Base-by-base conservation (phyloP, 2,888 invertebrate genomes). In the Hemaris fuciformis region DNA sequence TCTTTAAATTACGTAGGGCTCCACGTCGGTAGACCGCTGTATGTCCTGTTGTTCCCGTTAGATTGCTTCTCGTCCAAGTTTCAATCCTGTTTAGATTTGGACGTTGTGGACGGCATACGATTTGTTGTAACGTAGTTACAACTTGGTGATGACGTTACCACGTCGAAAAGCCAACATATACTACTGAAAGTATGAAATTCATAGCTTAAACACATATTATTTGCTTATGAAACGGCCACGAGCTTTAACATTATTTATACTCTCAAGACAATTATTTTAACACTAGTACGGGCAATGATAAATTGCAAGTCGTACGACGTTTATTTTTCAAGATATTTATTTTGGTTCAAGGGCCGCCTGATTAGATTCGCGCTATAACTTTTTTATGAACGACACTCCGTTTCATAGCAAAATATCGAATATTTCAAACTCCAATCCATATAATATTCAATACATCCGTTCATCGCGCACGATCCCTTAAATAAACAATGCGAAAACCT, bases 1-100 rank as follows among this genome's bases (percentile, higher is more conserved):
- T 85, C 85, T 85, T 87, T 80, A 85, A 85, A 86, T 87, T 84
- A 85, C 81, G 77, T 70, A 83, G 81, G 84, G 78, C 76, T 79
- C 69, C 69, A 67, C 74, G 71, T 69, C 67, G 75, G 79, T 74
- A 77, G 72, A 77, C 79, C 79, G 73, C 73, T 76, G 70, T 78
- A 75, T 75, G 72, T 80, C 73, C 75, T 71, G 80, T 80, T 82
- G 80, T 77, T 76, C 78, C 77, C 64, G 75, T 80, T 81, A 82
- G 81, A 82, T 85, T 84, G 81, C 77, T 77, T 73, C 76, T 70
- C 74, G 76, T 73, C 77, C 78, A 80, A 87, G 85, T 87, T 85
- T 82, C 82, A 76, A 81, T 83, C 80, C 77, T 81, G 77, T 84
- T 84, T 81, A 73, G 77, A 70, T 81, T 80, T 75, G 75, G 65